Evolutionary conservation across 2,797 vertebrate species (phyloP).

Genomic region (Menidia menidia): DNA sequence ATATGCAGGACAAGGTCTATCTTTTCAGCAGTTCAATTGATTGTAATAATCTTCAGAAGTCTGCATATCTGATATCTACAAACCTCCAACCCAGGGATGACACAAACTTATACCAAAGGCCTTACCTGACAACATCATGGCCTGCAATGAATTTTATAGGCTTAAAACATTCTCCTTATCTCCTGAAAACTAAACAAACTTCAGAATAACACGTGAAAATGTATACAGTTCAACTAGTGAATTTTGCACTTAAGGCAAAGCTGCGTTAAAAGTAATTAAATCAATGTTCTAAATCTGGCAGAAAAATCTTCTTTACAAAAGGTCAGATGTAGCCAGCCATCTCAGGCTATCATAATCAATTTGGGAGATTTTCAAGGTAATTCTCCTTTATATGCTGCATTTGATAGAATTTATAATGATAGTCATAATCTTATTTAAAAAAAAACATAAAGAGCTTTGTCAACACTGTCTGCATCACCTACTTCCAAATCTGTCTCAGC

Average conservation of each 20-base stretch:
- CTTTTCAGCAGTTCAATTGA: not conserved
- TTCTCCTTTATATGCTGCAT: not conserved
- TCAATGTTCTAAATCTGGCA: too few relatives aligned
- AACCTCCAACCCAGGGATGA: not conserved
- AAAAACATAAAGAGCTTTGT: not conserved
- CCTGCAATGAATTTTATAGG: not conserved
- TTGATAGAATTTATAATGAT: not conserved
- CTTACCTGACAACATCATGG: not conserved
- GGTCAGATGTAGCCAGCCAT: too few relatives aligned
- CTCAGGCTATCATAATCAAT: not conserved
- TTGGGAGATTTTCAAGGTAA: not conserved
- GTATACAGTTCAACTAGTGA: not conserved
- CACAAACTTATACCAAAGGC: slow-evolving; percentile 15
- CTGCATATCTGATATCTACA: not conserved
- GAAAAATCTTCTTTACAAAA: too few relatives aligned
- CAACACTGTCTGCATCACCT: slow-evolving; percentile 24
- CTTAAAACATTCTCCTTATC: slow-evolving; percentile 7
- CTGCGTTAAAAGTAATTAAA: too few relatives aligned
- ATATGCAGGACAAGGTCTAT: not conserved
- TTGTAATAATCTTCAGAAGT: not conserved
- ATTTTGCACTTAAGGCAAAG: not conserved
- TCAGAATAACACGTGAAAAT: not conserved
- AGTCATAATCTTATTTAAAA: not conserved
- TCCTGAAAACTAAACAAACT: not conserved
- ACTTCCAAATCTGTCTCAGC: not conserved